These are phyloP conservation scores for Drosophila paucipuncta DNA, from an alignment of 2,888 invertebrate genomes.

Conservation along the genomic window DNA sequence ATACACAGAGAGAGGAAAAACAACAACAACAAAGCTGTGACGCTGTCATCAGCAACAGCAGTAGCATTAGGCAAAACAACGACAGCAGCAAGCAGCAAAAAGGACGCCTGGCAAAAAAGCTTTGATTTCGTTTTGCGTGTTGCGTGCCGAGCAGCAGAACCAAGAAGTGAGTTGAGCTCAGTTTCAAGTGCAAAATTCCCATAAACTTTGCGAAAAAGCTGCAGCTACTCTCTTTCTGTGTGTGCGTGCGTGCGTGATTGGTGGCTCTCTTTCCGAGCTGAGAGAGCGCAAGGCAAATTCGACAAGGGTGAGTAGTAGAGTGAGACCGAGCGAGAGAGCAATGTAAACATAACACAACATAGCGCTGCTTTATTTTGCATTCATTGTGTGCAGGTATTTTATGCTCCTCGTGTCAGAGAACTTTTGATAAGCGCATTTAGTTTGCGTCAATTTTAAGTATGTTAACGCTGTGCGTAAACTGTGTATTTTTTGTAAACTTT, in stretches of 20 bases:
- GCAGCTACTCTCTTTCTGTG: slow-evolving; percentile 4
- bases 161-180: slow-evolving; percentile 36
- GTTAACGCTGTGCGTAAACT: background rate
- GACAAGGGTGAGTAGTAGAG: slow-evolving; percentile 11
- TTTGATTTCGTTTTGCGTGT: slow-evolving; percentile 60
- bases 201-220: slow-evolving; percentile 53
- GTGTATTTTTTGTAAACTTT: background rate
- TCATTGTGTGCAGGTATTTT: slow-evolving; percentile 5
- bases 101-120: slow-evolving; percentile 60
- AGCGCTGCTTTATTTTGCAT: slow-evolving; percentile 13
- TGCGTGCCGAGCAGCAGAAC: slow-evolving; percentile 40
- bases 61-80: slow-evolving; percentile 7
- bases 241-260: slow-evolving; percentile 19
- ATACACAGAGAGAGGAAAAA: slow-evolving; percentile 2
- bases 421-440: background rate
- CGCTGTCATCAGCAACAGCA: slow-evolving; percentile 43
- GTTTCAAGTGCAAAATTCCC: slow-evolving; percentile 77
- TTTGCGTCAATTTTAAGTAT: background rate
- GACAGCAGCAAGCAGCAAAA: slow-evolving; percentile 31
- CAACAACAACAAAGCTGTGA: slow-evolving; percentile 46
- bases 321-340: slow-evolving; percentile 12
- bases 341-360: slow-evolving; percentile 40
- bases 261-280: slow-evolving; percentile 19
- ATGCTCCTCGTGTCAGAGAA: background rate
- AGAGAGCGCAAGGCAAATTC: slow-evolving; percentile 1